Conservation (phyloP, 2,797 vertebrate genomes). For the Clarias pachynema region DNA sequence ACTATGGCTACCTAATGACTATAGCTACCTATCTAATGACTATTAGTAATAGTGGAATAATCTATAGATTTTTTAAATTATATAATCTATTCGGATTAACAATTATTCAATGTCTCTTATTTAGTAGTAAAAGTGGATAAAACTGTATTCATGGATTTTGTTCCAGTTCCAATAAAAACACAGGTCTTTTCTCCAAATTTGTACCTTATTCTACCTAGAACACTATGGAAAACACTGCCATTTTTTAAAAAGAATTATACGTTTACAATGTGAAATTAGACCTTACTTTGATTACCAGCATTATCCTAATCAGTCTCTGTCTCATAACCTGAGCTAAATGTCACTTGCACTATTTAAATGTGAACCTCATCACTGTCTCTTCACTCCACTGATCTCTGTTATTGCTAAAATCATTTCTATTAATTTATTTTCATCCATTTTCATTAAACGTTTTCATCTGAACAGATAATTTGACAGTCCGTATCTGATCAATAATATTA, state of each 20-base stretch:
- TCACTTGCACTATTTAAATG: not conserved
- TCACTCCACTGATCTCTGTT: not conserved
- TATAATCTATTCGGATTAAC: no score
- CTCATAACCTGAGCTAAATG: conserved; percentile 17
- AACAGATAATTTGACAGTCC: not conserved
- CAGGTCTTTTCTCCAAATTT: not conserved
- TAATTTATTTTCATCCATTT: not conserved
- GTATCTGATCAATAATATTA: not conserved
- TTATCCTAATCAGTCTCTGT: not conserved
- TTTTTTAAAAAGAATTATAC: not conserved
- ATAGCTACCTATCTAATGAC: no score
- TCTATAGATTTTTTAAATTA: no score
- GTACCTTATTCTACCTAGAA: not conserved
- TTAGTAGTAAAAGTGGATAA: not conserved
- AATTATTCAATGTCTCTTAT: no score
- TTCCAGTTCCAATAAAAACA: not conserved
- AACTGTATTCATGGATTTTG: not conserved
- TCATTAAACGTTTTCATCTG: not conserved
- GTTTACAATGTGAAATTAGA: not conserved
- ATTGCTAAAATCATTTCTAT: not conserved
- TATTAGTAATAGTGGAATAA: no score
- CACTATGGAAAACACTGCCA: not conserved
- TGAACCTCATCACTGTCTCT: not conserved
- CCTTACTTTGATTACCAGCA: not conserved
- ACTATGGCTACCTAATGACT: not conserved